Base-by-base conservation (phyloP, 1,140 invertebrate genomes). In the Halotydeus destructor region DNA sequence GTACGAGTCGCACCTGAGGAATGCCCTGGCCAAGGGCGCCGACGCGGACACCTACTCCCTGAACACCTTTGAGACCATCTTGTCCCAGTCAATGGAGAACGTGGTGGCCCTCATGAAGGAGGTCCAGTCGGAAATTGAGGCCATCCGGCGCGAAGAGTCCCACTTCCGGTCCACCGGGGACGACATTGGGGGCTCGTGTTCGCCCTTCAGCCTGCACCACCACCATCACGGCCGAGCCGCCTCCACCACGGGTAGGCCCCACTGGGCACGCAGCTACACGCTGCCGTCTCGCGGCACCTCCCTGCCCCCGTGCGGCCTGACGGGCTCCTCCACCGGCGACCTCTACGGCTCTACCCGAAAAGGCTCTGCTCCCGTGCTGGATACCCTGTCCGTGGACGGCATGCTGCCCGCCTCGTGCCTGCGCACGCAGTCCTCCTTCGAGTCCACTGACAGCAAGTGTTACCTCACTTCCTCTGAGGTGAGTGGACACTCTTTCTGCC, bases 1-100 rank as follows among this genome's bases (percentile, higher is more conserved):
- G 64, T 89, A 93, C 60, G 86, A 93, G 66, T 83, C 88, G 75
- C 82, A 89, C 62, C 67, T 91, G 31, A 65, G 85, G 36, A 91
- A 91, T 59, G 85, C 84, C 2, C 65, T 91, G 45, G 85, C 82
- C 51, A 84, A 88, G 58, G 85, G 83, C 47, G 83, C 86, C 77
- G 84, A 88, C 55, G 35, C 83, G 31, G 83, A 88, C 61, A 86
- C 80, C 54, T 88, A 86, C 60, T 85, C 81, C 57, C 62, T 89
- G 45, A 82, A 89, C 56, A 88, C 83, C 1, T 89, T 89, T 55
- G 83, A 89, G 64, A 81, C 82, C 34, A 65, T 91, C 27, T 67
- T 89, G 22, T 80, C 80, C 38, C 82, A 88, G 61, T 85, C 80
- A 63, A 86, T 86, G 81, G 84, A 91, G 62, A 86, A 89, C 65